phyloP scores from a whole-genome alignment of 2,888 invertebrate genomes.

The Phaonia tiefii region DNA sequence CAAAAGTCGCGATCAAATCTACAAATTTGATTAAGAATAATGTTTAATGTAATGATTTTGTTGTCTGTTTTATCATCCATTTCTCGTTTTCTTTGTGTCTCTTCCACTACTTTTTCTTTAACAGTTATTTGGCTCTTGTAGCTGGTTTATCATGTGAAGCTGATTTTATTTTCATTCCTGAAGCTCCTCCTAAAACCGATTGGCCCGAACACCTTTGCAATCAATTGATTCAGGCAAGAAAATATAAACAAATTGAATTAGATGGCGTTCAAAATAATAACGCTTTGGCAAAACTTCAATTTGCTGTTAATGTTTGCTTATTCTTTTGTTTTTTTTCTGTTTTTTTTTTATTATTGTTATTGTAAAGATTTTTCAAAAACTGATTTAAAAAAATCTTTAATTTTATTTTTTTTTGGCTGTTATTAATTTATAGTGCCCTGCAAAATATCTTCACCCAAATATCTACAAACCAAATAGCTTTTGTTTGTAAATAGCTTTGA shows the following conservation, averaged over 20 bases:
- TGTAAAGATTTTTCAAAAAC: conserved; percentile 33
- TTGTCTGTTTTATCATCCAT: conserved; percentile 62
- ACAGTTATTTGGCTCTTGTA: conserved; percentile 91
- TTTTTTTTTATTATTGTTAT: conserved; percentile 48
- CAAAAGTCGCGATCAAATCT: not conserved
- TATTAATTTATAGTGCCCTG: conserved; percentile 48
- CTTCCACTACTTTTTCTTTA: conserved; percentile 74
- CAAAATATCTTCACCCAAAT: conserved; percentile 21
- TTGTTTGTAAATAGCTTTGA: conserved; percentile 32
- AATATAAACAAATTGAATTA: conserved; percentile 42
- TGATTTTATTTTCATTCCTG: conserved; percentile 93
- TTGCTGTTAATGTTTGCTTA: conserved; percentile 68
- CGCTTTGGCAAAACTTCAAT: conserved; percentile 52
- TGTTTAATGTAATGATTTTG: conserved; percentile 32
- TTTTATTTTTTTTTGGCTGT: conserved; percentile 60
- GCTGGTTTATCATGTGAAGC: conserved; percentile 91
- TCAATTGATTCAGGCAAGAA: conserved; percentile 86
- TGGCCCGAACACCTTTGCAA: conserved; percentile 90
- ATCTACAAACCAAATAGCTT: conserved; percentile 39
- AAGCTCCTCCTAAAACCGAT: conserved; percentile 89
- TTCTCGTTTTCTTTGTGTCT: conserved; percentile 49
- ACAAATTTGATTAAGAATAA: not conserved
- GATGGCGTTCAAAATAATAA: conserved; percentile 20
- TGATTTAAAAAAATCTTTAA: conserved; percentile 33
- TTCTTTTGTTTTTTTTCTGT: conserved; percentile 37